Percentiles rank a stretch among this genome's conserved stretches.
Conservation (phyloP, 2,113 vertebrate species). For the Chaenocephalus aceratus region DNA sequence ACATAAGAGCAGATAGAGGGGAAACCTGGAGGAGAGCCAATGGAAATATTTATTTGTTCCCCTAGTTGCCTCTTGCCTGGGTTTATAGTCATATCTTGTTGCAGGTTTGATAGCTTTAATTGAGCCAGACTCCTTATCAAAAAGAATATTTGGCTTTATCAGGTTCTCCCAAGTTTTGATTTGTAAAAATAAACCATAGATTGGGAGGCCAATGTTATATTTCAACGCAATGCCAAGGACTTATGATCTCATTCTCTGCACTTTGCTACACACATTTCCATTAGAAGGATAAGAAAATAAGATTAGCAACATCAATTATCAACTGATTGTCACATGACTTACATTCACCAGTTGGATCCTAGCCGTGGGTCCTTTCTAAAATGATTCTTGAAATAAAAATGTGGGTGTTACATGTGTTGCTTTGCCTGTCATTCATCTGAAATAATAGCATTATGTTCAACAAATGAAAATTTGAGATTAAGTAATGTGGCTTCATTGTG, state of each 20-base stretch:
- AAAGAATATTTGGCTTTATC: slow-evolving; percentile 37
- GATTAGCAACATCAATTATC: background rate
- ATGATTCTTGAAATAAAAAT: background rate
- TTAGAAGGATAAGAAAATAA: background rate
- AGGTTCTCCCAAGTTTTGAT: slow-evolving; percentile 26
- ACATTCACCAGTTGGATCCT: background rate
- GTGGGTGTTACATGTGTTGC: background rate
- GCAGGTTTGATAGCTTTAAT: slow-evolving; percentile 51
- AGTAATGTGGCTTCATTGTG: background rate
- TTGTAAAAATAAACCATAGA: slow-evolving; percentile 31
- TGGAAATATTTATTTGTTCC: slow-evolving; percentile 68
- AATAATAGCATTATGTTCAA: background rate
- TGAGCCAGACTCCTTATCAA: slow-evolving; percentile 59
- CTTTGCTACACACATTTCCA: slow-evolving; percentile 12
- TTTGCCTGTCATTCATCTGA: background rate
- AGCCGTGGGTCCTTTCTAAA: background rate
- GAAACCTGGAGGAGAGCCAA: slow-evolving; percentile 56
- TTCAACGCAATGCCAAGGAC: slow-evolving; percentile 8
- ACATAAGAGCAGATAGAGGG: slow-evolving; percentile 65
- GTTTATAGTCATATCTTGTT: slow-evolving; percentile 54
- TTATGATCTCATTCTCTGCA: slow-evolving; percentile 5
- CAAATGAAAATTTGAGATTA: background rate
- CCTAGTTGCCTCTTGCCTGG: slow-evolving; percentile 35
- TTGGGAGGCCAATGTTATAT: slow-evolving; percentile 6
- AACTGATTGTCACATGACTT: background rate